Evolutionary conservation across 2,797 vertebrate species (phyloP), one percentile per base, ranked within the genome.

Genomic region (Oreortyx pictus): DNA sequence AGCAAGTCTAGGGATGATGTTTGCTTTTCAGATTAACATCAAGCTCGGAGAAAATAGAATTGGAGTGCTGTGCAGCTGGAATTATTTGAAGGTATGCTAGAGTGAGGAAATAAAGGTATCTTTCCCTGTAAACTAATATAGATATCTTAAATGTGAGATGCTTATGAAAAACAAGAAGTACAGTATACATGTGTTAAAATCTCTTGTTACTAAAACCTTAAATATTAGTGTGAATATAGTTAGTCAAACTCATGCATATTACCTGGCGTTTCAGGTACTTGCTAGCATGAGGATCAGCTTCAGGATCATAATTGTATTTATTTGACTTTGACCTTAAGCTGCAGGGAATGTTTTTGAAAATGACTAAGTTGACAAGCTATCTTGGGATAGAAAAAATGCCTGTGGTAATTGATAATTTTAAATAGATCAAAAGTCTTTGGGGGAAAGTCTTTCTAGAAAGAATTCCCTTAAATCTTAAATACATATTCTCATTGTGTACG

Each of bases 1-100:
- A 47, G 35, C 14, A 20, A 56, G 37, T 61, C 35, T 29, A n/a
- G 35, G 31, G 49, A 11, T 14, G 29, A 25, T 50, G 12, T 39
- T 60, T 47, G n/a, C 47, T 61, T 60, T 75, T 77, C 41, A 92
- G 78, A 92, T 86, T 92, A 91, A 67, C 20, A 44, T 59, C 7
- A 37, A 54, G 29, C 54, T 88, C 85, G 68, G 37, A 57, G 37
- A 86, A 96, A 93, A 92, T 86, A 94, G 57, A 62, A 87, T 64
- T 89, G 65, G 61, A 81, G n/a, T 71, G n/a, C 31, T 81, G 23
- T 77, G 54, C 27, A 85, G 59, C 52, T 92, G 62, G 76, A 91
- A 60, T 83, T 68, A 91, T 73, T 66, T 88, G 49, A 41, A 89
- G 86, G 31, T 75, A 20, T 73, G n/a, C 17, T 72, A 47, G 14